These are phyloP conservation scores for Ormyrus rosae DNA, from an alignment of 2,888 invertebrate species.

Conservation along the genomic window DNA sequence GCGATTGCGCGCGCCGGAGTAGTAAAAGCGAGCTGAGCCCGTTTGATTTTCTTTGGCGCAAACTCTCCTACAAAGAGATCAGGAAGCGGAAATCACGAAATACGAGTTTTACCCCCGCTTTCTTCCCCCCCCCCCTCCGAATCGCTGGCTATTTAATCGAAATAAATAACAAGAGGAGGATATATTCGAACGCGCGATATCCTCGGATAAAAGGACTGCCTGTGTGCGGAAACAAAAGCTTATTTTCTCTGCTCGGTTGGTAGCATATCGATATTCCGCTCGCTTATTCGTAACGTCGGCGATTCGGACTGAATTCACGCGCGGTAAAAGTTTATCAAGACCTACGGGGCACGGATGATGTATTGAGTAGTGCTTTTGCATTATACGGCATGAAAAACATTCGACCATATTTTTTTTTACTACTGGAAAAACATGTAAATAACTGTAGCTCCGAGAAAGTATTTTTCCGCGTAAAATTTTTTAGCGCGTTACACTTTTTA, in stretches of 20 bases:
- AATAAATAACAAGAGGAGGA: conserved; percentile 30
- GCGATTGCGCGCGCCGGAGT: not conserved
- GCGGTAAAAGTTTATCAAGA: conserved; percentile 44
- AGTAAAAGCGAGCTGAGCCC: conserved; percentile 10
- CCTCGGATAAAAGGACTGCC: conserved; percentile 7
- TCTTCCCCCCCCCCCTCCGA: too few relatives aligned
- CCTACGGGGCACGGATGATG: conserved; percentile 10
- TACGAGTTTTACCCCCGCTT: too few relatives aligned
- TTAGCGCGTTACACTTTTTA: too few relatives aligned
- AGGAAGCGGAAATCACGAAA: not conserved
- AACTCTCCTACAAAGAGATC: too few relatives aligned
- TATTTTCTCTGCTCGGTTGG: conserved; percentile 6
- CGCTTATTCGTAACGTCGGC: not conserved
- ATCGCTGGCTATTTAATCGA: conserved; percentile 31
- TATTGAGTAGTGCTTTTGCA: conserved; percentile 8
- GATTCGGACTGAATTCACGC: not conserved
- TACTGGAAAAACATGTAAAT: too few relatives aligned
- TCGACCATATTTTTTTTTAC: too few relatives aligned
- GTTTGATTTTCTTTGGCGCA: not conserved
- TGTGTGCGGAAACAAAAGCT: conserved; percentile 25
- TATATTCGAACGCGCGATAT: not conserved
- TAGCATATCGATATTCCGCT: conserved; percentile 28
- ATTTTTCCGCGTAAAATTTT: too few relatives aligned
- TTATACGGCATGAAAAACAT: not conserved
- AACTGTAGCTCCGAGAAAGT: too few relatives aligned